phyloP scores from a whole-genome alignment of 2,797 vertebrate genomes.

The Atherinosoma microstoma region DNA sequence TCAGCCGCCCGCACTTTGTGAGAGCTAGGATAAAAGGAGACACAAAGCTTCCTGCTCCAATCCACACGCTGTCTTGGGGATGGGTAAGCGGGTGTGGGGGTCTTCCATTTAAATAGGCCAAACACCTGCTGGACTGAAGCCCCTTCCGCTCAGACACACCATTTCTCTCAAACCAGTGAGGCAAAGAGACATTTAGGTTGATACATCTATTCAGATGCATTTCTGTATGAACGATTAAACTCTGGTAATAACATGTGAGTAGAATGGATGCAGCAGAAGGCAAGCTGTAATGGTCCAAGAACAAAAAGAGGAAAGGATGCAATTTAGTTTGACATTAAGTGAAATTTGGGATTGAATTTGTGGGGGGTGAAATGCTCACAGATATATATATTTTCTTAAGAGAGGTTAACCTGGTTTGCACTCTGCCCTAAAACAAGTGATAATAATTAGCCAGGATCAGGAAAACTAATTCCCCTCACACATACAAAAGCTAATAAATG shows the following conservation, averaged over 20 bases:
- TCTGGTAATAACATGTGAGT: conserved; percentile 52
- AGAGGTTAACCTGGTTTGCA: conserved; percentile 34
- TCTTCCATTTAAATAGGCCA: conserved; percentile 86
- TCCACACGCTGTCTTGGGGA: conserved; percentile 85
- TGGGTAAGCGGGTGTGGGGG: conserved; percentile 68
- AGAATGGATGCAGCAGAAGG: conserved; percentile 47
- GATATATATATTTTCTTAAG: conserved; percentile 10
- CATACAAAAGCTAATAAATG: conserved; percentile 75
- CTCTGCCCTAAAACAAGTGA: conserved; percentile 43
- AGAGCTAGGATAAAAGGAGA: conserved; percentile 87
- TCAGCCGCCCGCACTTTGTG: conserved; percentile 84
- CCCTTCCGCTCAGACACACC: conserved; percentile 79
- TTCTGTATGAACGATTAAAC: conserved; percentile 72
- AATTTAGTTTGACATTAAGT: conserved; percentile 28
- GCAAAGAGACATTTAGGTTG: conserved; percentile 79
- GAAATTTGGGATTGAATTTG: conserved; percentile 1
- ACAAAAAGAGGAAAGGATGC: conserved; percentile 35
- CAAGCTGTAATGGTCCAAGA: conserved; percentile 18
- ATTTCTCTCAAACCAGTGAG: conserved; percentile 78
- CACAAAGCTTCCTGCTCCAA: conserved; percentile 90
- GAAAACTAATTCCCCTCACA: conserved; percentile 61
- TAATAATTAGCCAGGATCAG: conserved; percentile 56
- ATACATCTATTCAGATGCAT: conserved; percentile 77
- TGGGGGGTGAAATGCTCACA: conserved; percentile 6
- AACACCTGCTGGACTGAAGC: conserved; percentile 88